Conservation (phyloP, 1,140 invertebrate species). For the Lysiphlebus fabarum region DNA sequence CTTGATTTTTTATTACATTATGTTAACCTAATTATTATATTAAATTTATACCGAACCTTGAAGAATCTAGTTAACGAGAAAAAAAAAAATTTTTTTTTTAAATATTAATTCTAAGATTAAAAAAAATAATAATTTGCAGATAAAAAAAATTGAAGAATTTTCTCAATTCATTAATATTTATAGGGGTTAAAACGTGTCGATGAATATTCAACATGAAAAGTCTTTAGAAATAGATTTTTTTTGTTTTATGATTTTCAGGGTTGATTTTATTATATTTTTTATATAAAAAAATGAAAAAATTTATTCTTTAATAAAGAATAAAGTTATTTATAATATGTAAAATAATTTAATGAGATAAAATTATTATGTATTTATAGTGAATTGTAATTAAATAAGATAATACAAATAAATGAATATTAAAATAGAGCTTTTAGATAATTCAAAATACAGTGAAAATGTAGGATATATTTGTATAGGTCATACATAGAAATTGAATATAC, state of each 20-base stretch:
- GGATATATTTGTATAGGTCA: too few relatives aligned
- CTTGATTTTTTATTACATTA: conserved; percentile 3
- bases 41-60: too few relatives aligned
- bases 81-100: too few relatives aligned
- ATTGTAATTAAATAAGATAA: too few relatives aligned
- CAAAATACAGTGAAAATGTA: too few relatives aligned
- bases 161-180: conserved; percentile 8
- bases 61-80: too few relatives aligned
- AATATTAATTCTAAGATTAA: too few relatives aligned
- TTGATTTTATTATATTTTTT: neutral
- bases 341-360: neutral
- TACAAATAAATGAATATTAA: too few relatives aligned
- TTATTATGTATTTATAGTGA: too few relatives aligned
- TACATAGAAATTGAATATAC: neutral
- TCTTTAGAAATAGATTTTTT: conserved; percentile 9
- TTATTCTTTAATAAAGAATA: too few relatives aligned
- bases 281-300: neutral
- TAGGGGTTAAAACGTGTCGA: conserved; percentile 8
- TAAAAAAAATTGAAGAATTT: neutral
- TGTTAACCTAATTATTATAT: conserved; percentile 7
- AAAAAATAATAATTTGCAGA: too few relatives aligned
- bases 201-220: conserved; percentile 6
- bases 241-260: neutral
- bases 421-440: too few relatives aligned
- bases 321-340: conserved; percentile 2